A percentile compares a stretch with the other conserved stretches of the same genome.
These are phyloP conservation scores for Arge pagana DNA, from an alignment of 2,888 invertebrate species.

Conservation along the genomic window DNA sequence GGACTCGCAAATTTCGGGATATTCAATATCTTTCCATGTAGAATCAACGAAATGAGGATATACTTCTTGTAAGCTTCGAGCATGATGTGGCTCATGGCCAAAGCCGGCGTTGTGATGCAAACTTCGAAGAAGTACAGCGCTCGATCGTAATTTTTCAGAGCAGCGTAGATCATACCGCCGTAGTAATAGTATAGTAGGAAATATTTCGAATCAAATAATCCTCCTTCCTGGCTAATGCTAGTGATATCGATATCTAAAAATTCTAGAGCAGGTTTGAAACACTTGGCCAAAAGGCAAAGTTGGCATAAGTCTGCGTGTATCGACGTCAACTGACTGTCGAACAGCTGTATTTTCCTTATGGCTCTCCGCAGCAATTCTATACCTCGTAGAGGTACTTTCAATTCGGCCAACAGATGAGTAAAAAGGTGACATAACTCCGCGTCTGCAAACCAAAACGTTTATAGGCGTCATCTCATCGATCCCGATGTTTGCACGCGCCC, in stretches of 20 bases:
- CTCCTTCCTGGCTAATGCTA: constrained; percentile 86
- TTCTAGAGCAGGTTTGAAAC: constrained; percentile 87
- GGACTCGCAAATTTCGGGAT: constrained; percentile 93
- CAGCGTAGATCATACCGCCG: constrained; percentile 96
- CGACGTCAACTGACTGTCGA: constrained; percentile 89
- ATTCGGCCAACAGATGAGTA: constrained; percentile 77
- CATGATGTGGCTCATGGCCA: constrained; percentile 96
- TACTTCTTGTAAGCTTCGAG: constrained; percentile 97
- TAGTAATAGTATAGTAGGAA: constrained; percentile 96
- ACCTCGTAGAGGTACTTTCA: constrained; percentile 80
- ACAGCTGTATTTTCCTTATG: constrained; percentile 84
- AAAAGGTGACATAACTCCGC: constrained; percentile 87
- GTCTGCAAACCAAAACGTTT: constrained; percentile 64
- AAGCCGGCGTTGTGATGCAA: constrained; percentile 91
- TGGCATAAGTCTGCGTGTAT: constrained; percentile 94
- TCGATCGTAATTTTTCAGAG: constrained; percentile 89
- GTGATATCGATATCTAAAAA: constrained; percentile 90
- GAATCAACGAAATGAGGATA: constrained; percentile 86
- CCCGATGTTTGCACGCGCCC: too few species aligned
- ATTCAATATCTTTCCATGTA: constrained; percentile 83
- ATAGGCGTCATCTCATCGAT: background rate
- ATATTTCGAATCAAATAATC: constrained; percentile 83
- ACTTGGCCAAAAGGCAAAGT: constrained; percentile 87
- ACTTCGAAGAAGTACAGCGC: constrained; percentile 96
- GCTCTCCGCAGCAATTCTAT: constrained; percentile 82